These are phyloP conservation scores for rabbit (Oryctolagus cuniculus) DNA, from an alignment of 2,113 vertebrate species.

Conservation along the genomic window mOryCun1.1 NC_091441.1:100027501-100028000, in stretches of 20 bases:
- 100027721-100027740: not conserved
- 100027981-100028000: conserved; percentile 88
- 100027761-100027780: conserved; percentile 93
- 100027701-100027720: not conserved
- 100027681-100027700: not conserved
- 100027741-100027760: not conserved
- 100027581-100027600: too few relatives aligned
- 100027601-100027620: too few relatives aligned
- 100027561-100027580: too few relatives aligned
- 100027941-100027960: conserved; percentile 87
- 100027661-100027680: conserved; percentile 85
- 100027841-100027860: conserved; percentile 91
- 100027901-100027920: not conserved
- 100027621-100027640: not conserved
- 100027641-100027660: not conserved
- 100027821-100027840: conserved; percentile 87
- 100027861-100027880: conserved; percentile 84
- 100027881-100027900: not conserved
- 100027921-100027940: not conserved
- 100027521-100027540: too few relatives aligned
- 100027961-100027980: conserved; percentile 86
- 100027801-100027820: conserved; percentile 93
- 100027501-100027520: too few relatives aligned
- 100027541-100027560: too few relatives aligned
- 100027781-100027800: conserved; percentile 93